phyloP scores from a whole-genome alignment of 2,888 invertebrate genomes.

The Agrilus cyanescens region DNA sequence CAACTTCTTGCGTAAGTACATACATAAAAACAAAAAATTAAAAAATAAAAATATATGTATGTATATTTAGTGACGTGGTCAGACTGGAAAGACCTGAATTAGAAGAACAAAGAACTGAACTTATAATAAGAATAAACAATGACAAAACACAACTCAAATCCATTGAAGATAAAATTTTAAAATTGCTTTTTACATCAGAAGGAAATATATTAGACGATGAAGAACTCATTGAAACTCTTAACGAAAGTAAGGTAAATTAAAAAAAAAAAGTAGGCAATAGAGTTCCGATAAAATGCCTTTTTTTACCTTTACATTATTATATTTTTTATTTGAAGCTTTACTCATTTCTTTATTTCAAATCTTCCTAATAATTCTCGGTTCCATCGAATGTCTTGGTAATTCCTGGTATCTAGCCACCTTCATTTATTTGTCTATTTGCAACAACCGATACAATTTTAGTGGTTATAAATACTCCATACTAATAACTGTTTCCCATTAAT shows the following conservation, averaged over 20 bases:
- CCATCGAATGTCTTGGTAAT: too few relatives aligned
- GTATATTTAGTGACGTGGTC: conserved; percentile 62
- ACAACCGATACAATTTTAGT: too few relatives aligned
- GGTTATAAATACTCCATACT: too few relatives aligned
- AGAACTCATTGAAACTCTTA: conserved; percentile 79
- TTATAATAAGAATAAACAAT: conserved; percentile 72
- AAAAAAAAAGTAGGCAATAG: neutral
- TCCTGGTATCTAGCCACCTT: too few relatives aligned
- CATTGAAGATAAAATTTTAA: conserved; percentile 83
- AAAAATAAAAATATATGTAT: neutral
- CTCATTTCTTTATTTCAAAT: too few relatives aligned
- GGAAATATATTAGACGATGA: conserved; percentile 92
- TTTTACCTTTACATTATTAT: too few relatives aligned
- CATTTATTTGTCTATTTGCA: too few relatives aligned
- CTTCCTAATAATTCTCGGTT: too few relatives aligned
- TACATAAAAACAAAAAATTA: neutral
- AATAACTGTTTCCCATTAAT: too few relatives aligned
- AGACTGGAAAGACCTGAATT: conserved; percentile 80
- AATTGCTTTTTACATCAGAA: conserved; percentile 67
- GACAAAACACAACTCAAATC: conserved; percentile 74
- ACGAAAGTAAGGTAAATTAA: conserved; percentile 62
- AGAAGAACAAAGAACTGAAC: conserved; percentile 67
- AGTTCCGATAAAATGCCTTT: neutral
- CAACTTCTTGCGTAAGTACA: conserved; percentile 75
- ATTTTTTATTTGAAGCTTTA: too few relatives aligned